Percentiles rank a stretch among this genome's conserved stretches.
Conservation (phyloP, 2,888 invertebrate genomes). For the Drosophila rellima region DNA sequence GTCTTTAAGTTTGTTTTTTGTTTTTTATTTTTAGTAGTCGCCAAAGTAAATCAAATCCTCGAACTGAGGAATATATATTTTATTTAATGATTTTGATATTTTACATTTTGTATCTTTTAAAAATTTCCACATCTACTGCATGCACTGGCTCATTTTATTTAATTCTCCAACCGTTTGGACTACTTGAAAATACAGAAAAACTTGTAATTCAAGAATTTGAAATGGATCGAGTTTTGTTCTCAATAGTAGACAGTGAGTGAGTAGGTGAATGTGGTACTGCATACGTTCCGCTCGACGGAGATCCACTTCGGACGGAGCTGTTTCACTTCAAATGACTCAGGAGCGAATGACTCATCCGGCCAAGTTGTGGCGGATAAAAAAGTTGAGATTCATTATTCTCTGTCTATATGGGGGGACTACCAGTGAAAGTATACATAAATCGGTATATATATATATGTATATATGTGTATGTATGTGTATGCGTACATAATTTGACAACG, state of each 20-base stretch:
- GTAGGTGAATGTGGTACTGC: not conserved
- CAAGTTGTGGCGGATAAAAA: conserved; percentile 8
- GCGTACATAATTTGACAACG: conserved; percentile 53
- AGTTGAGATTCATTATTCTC: conserved; percentile 45
- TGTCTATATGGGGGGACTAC: conserved; percentile 18
- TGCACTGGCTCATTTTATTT: not conserved
- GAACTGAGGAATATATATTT: too few species aligned
- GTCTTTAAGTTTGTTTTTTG: too few species aligned
- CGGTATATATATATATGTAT: conserved; percentile 1
- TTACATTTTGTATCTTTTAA: not conserved
- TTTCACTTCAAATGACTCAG: conserved; percentile 8
- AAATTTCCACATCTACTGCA: not conserved
- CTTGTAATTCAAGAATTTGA: not conserved
- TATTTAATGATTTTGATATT: too few species aligned
- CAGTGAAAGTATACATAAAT: conserved; percentile 2
- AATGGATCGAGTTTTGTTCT: not conserved
- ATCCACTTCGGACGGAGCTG: conserved; percentile 6
- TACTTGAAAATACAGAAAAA: not conserved
- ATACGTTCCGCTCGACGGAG: not conserved
- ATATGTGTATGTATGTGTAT: not conserved
- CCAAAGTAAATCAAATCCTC: too few species aligned
- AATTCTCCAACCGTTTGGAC: not conserved
- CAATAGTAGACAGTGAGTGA: not conserved
- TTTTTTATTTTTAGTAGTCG: too few species aligned
- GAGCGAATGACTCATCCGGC: conserved; percentile 6